Evolutionary conservation across 2,113 vertebrate genomes (phyloP).

Genomic region (Marmota flaviventris): DNA sequence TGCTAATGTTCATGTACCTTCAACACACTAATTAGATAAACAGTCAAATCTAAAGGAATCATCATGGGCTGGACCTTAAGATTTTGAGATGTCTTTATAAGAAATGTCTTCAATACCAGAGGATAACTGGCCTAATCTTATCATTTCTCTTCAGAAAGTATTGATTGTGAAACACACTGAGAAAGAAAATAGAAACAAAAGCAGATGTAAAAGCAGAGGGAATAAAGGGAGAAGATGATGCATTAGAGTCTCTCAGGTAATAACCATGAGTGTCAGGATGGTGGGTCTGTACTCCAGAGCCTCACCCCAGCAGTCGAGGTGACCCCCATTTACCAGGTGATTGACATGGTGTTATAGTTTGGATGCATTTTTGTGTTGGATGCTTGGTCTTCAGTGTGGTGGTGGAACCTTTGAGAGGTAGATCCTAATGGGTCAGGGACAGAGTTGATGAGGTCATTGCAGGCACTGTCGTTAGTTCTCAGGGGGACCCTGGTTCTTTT

Average conservation of each 20-base stretch:
- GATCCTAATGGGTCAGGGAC: no score
- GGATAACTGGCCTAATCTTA: not conserved
- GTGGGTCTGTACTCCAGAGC: not conserved
- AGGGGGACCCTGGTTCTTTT: not conserved
- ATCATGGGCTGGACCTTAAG: not conserved
- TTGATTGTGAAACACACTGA: not conserved
- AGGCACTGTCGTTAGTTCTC: not conserved
- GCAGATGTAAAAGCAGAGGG: not conserved
- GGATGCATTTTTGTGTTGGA: not conserved
- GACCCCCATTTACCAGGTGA: not conserved
- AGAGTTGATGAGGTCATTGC: not conserved
- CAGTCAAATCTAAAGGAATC: not conserved
- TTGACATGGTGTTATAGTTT: not conserved
- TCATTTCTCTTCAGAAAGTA: slow-evolving; percentile 2
- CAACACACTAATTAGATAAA: not conserved
- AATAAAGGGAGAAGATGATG: not conserved
- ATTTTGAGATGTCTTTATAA: not conserved
- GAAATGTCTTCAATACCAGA: not conserved
- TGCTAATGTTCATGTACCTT: not conserved
- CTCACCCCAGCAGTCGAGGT: not conserved
- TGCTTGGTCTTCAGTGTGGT: not conserved
- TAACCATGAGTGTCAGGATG: not conserved
- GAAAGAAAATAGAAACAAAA: not conserved
- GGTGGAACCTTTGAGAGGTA: not conserved
- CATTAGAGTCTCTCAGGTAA: not conserved